These are phyloP conservation scores for Tipula helvola DNA, from an alignment of 2,888 invertebrate genomes.

Conservation along the genomic window DNA sequence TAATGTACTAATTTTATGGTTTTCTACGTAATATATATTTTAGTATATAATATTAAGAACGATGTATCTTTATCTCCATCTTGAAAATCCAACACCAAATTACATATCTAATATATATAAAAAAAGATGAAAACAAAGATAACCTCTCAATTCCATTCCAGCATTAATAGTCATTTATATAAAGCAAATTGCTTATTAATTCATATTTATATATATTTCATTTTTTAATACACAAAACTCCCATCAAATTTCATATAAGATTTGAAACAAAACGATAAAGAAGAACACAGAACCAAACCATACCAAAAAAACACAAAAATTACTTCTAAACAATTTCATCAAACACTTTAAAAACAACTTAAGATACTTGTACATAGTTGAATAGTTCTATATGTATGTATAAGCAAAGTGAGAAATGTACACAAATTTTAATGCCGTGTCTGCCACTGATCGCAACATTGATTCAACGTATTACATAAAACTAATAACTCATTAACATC, in stretches of 20 bases:
- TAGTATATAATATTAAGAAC: background rate
- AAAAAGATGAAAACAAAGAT: background rate
- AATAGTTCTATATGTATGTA: background rate
- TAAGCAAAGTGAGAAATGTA: background rate
- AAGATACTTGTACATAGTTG: background rate
- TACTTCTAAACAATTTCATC: conserved; percentile 4
- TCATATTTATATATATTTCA: background rate
- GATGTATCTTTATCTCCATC: background rate
- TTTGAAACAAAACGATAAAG: background rate
- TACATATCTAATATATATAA: background rate
- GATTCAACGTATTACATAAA: background rate
- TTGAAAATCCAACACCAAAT: background rate
- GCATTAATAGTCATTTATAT: background rate
- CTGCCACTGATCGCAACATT: background rate
- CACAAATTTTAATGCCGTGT: background rate
- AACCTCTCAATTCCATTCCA: background rate
- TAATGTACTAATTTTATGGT: background rate
- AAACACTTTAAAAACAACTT: conserved; percentile 4
- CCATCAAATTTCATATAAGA: background rate
- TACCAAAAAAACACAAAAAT: background rate
- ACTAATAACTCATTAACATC: background rate
- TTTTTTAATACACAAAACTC: background rate
- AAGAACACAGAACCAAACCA: background rate
- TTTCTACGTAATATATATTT: background rate
- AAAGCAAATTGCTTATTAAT: background rate